Percentiles rank a stretch among this genome's conserved stretches.
Evolutionary conservation across 2,888 invertebrate genomes (phyloP).

Genomic region (Leucophora obtusa): DNA sequence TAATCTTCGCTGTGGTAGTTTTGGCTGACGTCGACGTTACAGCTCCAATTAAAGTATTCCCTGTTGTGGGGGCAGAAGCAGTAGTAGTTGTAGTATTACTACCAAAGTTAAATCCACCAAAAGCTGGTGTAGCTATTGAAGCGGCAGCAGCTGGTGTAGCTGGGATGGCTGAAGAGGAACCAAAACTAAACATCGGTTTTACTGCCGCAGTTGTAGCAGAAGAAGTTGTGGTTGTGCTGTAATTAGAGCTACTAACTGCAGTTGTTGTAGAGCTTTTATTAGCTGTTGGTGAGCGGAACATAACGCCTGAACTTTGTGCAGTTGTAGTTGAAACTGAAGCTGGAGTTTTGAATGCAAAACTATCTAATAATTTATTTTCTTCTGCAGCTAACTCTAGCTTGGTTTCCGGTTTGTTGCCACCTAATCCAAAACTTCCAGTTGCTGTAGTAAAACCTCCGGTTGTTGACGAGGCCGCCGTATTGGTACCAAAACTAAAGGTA

Average conservation of each 20-base stretch:
- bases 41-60: slow-evolving; percentile 49
- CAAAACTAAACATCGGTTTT: slow-evolving; percentile 67
- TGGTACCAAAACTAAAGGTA: slow-evolving; percentile 44
- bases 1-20: slow-evolving; percentile 32
- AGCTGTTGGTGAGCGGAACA: slow-evolving; percentile 35
- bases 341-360: slow-evolving; percentile 62
- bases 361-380: slow-evolving; percentile 31
- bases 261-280: slow-evolving; percentile 27
- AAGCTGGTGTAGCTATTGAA: slow-evolving; percentile 45
- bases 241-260: slow-evolving; percentile 16
- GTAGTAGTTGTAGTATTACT: slow-evolving; percentile 38
- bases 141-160: slow-evolving; percentile 24
- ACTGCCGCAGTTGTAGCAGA: slow-evolving; percentile 53
- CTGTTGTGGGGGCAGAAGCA: slow-evolving; percentile 32
- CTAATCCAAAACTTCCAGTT: slow-evolving; percentile 65
- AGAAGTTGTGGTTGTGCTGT: slow-evolving; percentile 31
- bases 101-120: slow-evolving; percentile 64
- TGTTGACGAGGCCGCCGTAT: slow-evolving; percentile 50
- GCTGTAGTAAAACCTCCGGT: slow-evolving; percentile 64
- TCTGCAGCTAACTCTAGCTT: slow-evolving; percentile 12
- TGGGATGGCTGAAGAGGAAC: slow-evolving; percentile 31
- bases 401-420: slow-evolving; percentile 39
- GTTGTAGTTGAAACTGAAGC: slow-evolving; percentile 21
- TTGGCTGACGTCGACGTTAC: slow-evolving; percentile 36
- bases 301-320: slow-evolving; percentile 31